A percentile compares a stretch with the other conserved stretches of the same genome.
Conservation (phyloP, 2,888 invertebrate species). For the Eupithecia exiguata region DNA sequence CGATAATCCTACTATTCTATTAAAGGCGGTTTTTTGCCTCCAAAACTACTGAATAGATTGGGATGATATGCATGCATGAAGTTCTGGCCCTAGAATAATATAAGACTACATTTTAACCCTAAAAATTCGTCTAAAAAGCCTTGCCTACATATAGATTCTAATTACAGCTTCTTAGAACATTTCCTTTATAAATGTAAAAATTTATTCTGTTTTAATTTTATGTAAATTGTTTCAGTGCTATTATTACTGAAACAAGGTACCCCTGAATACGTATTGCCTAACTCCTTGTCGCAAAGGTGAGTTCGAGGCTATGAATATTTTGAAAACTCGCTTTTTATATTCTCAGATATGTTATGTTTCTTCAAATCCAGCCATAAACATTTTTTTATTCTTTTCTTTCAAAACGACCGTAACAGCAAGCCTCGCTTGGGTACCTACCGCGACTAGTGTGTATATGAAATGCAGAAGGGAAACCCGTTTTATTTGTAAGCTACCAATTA, state of each 20-base stretch:
- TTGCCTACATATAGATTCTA: too few species aligned
- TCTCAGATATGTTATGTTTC: not conserved
- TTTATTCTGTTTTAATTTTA: too few species aligned
- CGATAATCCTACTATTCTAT: too few species aligned
- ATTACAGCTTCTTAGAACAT: not conserved
- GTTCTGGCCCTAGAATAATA: too few species aligned
- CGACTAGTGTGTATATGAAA: constrained; percentile 1
- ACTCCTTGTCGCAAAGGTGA: too few species aligned
- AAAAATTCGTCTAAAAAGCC: too few species aligned
- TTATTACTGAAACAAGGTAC: not conserved
- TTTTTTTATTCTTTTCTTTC: not conserved
- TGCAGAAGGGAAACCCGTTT: not conserved
- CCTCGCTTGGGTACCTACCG: not conserved
- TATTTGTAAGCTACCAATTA: not conserved
- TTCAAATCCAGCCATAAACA: not conserved
- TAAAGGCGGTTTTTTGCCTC: too few species aligned
- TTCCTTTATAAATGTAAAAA: not conserved
- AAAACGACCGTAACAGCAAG: not conserved
- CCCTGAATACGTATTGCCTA: not conserved
- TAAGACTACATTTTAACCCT: too few species aligned
- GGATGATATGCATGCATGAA: too few species aligned
- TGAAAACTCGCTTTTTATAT: not conserved
- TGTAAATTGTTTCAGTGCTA: too few species aligned
- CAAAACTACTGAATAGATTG: too few species aligned
- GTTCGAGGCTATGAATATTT: not conserved